A percentile compares a stretch with the other conserved stretches of the same genome.
phyloP scores from a whole-genome alignment of 2,888 invertebrate species.

The Spicauda simplicius region DNA sequence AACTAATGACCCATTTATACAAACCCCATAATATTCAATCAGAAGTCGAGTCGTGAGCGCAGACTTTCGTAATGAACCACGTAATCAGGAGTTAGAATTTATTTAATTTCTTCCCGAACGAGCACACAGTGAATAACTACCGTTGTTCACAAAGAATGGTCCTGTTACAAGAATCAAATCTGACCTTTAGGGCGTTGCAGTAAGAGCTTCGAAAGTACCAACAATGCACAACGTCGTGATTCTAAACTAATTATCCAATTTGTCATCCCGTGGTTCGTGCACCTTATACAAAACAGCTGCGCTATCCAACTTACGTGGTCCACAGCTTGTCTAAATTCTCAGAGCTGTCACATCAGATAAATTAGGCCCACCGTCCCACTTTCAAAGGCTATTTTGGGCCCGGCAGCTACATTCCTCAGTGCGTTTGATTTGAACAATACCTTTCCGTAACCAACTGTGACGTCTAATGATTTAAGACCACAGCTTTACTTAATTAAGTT shows the following conservation, averaged over 20 bases:
- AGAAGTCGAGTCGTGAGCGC: conserved; percentile 31
- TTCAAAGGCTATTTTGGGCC: conserved; percentile 58
- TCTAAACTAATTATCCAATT: conserved; percentile 67
- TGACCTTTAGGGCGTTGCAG: conserved; percentile 44
- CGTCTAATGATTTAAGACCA: conserved; percentile 32
- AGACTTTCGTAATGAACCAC: conserved; percentile 36
- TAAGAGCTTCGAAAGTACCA: conserved; percentile 45
- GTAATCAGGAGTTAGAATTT: conserved; percentile 35
- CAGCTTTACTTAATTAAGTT: conserved; percentile 35
- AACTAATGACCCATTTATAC: conserved; percentile 30
- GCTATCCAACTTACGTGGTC: conserved; percentile 47
- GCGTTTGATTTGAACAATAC: conserved; percentile 37
- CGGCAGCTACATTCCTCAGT: conserved; percentile 66
- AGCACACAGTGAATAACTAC: conserved; percentile 38
- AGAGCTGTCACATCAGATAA: conserved; percentile 68
- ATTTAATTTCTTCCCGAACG: conserved; percentile 37
- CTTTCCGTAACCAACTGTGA: conserved; percentile 33
- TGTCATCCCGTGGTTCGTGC: conserved; percentile 59
- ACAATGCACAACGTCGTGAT: conserved; percentile 53
- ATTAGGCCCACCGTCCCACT: conserved; percentile 62
- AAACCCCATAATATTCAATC: conserved; percentile 28
- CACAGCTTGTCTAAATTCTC: conserved; percentile 53
- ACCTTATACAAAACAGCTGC: conserved; percentile 49
- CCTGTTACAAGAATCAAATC: conserved; percentile 38
- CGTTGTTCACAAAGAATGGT: conserved; percentile 34